Percentiles rank a stretch among this genome's conserved stretches.
These are phyloP conservation scores for Lagria hirta DNA, from an alignment of 2,888 invertebrate genomes.

Conservation along the genomic window DNA sequence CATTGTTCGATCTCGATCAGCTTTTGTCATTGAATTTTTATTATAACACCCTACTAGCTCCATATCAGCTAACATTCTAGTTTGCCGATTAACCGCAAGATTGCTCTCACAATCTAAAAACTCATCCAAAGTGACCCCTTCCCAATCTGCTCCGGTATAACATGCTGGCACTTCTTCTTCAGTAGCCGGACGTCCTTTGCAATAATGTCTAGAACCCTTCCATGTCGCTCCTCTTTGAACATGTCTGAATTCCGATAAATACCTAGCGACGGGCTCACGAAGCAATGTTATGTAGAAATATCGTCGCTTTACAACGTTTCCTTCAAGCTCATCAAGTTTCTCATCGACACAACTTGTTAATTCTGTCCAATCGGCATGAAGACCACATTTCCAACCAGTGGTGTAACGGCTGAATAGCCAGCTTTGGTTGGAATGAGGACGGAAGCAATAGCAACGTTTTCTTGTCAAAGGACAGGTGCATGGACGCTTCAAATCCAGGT, in stretches of 20 bases:
- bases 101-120: constrained; percentile 92
- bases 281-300: constrained; percentile 97
- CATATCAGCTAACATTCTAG: constrained; percentile 96
- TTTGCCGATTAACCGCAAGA: constrained; percentile 94
- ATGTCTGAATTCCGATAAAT: constrained; percentile 95
- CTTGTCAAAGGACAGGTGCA: constrained; percentile 89
- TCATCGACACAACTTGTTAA: constrained; percentile 88
- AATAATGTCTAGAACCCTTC: constrained; percentile 80
- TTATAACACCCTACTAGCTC: constrained; percentile 96
- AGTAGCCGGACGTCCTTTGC: constrained; percentile 74
- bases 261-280: constrained; percentile 89
- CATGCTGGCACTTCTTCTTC: constrained; percentile 83
- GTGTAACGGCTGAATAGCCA: constrained; percentile 98
- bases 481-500: constrained; percentile 88
- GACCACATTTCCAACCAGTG: constrained; percentile 97
- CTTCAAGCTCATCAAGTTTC: constrained; percentile 89
- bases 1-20: constrained; percentile 81
- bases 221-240: constrained; percentile 96
- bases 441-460: constrained; percentile 89
- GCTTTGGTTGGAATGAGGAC: constrained; percentile 88
- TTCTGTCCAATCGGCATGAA: constrained; percentile 99
- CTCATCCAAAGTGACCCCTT: constrained; percentile 85
- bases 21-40: constrained; percentile 69
- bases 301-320: constrained; percentile 58
- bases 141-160: constrained; percentile 77